Evolutionary conservation across 2,888 invertebrate genomes (phyloP).

Genomic region (Drosophila stalkeri): DNA sequence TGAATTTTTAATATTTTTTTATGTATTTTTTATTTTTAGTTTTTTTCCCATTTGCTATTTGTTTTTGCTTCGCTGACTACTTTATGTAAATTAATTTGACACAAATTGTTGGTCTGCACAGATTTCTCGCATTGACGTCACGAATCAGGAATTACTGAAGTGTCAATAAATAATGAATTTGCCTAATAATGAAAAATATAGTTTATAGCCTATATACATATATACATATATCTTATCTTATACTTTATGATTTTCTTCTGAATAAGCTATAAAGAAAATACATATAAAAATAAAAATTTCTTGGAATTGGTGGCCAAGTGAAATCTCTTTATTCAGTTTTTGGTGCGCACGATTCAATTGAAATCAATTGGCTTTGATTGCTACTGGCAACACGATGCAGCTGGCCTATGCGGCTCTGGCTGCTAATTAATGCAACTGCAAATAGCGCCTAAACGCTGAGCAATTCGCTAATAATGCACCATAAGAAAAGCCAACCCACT

Average conservation of each 20-base stretch:
- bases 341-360: conserved; percentile 65
- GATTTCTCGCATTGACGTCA: conserved; percentile 44
- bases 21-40: neutral
- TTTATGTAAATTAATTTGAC: conserved; percentile 71
- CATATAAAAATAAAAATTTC: conserved; percentile 11
- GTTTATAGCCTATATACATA: neutral
- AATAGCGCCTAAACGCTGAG: conserved; percentile 58
- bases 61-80: conserved; percentile 5
- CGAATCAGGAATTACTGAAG: neutral
- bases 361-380: conserved; percentile 73
- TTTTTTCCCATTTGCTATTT: neutral
- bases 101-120: conserved; percentile 45
- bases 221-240: too few relatives aligned
- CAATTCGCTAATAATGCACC: conserved; percentile 45
- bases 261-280: neutral
- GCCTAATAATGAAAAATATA: neutral
- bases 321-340: conserved; percentile 35
- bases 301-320: conserved; percentile 19
- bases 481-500: conserved; percentile 25
- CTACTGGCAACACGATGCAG: conserved; percentile 55
- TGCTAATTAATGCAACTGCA: conserved; percentile 73
- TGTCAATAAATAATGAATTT: neutral
- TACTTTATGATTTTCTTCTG: neutral
- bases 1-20: conserved; percentile 65
- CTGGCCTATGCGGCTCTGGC: conserved; percentile 36